Evolutionary conservation across 2,113 vertebrate genomes (phyloP).

Genomic region (Ariopsis seemanni): DNA sequence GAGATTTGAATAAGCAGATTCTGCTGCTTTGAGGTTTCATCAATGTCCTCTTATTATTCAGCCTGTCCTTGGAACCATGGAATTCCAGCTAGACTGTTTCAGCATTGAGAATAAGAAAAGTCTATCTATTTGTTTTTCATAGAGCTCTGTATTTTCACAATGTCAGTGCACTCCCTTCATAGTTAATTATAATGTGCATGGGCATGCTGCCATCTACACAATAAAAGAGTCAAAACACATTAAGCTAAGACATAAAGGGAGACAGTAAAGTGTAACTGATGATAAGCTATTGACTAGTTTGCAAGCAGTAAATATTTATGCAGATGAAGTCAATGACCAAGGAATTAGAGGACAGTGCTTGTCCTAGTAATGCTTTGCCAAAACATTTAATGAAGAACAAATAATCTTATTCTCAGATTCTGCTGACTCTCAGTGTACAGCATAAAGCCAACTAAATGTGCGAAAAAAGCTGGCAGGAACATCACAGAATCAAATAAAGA

Average conservation of each 20-base stretch:
- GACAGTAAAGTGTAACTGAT: slow-evolving; percentile 48
- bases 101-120: slow-evolving; percentile 4
- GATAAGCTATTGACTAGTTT: slow-evolving; percentile 45
- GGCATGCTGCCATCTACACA: slow-evolving; percentile 40
- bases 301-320: slow-evolving; percentile 46
- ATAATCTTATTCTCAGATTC: slow-evolving; percentile 13
- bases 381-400: not conserved
- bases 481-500: not conserved
- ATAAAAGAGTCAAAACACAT: slow-evolving; percentile 53
- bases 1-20: not conserved
- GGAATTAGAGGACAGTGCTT: not conserved
- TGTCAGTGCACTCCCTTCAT: slow-evolving; percentile 44
- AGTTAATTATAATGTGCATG: slow-evolving; percentile 47
- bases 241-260: slow-evolving; percentile 45
- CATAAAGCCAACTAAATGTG: not conserved
- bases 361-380: not conserved
- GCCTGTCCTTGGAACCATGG: slow-evolving; percentile 41
- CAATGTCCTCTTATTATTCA: slow-evolving; percentile 7
- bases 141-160: slow-evolving; percentile 34
- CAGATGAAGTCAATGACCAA: slow-evolving; percentile 31
- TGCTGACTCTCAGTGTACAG: not conserved
- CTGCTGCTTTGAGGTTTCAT: not conserved
- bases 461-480: not conserved
- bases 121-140: slow-evolving; percentile 34
- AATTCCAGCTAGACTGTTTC: slow-evolving; percentile 7